A percentile compares a stretch with the other conserved stretches of the same genome.
Conservation (phyloP, 2,888 invertebrate species). For the Aleiodes alternator region DNA sequence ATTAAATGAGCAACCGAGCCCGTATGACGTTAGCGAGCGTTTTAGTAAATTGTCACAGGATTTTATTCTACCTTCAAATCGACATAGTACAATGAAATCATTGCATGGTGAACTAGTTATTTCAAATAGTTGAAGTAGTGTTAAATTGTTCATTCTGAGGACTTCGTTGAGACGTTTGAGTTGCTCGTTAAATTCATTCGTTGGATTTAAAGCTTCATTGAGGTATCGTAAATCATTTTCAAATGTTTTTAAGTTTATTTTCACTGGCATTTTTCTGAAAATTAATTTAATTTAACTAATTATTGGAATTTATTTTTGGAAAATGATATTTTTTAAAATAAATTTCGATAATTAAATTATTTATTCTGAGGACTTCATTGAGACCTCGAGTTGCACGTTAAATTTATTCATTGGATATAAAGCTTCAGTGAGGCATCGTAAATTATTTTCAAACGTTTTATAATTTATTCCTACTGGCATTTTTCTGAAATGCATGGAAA, state of each 20-base stretch:
- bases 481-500: too few species aligned
- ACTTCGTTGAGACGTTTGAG: constrained; percentile 55
- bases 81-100: constrained; percentile 61
- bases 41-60: constrained; percentile 57
- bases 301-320: neutral
- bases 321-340: too few species aligned
- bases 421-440: constrained; percentile 56
- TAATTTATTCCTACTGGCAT: constrained; percentile 53
- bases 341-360: too few species aligned
- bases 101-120: constrained; percentile 59
- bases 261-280: constrained; percentile 56
- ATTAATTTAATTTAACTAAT: constrained; percentile 2
- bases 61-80: constrained; percentile 56
- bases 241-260: constrained; percentile 52
- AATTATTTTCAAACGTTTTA: constrained; percentile 52
- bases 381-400: too few species aligned
- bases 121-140: constrained; percentile 56
- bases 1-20: constrained; percentile 64
- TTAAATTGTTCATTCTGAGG: constrained; percentile 55
- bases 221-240: constrained; percentile 54
- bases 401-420: constrained; percentile 56
- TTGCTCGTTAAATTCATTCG: constrained; percentile 53
- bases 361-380: too few species aligned
- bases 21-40: constrained; percentile 56
- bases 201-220: constrained; percentile 56